Evolutionary conservation across 2,888 invertebrate species (phyloP).

Genomic region (Caenorhabditis sp.): DNA sequence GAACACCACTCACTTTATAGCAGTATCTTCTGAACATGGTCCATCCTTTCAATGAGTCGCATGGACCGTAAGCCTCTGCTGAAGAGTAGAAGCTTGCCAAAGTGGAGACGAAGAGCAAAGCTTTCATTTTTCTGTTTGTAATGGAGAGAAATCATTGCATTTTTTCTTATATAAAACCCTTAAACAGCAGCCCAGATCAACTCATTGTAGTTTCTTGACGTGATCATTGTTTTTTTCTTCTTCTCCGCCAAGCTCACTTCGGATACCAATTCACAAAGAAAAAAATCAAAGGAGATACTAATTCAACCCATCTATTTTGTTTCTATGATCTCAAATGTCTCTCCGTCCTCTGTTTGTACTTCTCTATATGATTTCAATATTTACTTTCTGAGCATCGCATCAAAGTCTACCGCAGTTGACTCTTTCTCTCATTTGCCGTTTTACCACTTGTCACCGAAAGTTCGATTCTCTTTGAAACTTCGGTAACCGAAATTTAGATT

Average conservation of each 20-base stretch:
- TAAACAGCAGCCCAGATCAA: too few relatives aligned
- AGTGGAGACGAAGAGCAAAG: neutral
- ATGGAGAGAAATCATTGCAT: neutral
- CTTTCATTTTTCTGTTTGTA: neutral
- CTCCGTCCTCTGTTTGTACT: conserved; percentile 23
- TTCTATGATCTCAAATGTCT: conserved; percentile 17
- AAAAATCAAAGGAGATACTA: neutral
- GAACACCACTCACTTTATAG: neutral
- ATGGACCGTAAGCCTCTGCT: neutral
- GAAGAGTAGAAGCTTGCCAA: neutral
- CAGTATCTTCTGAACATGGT: neutral
- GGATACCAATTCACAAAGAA: too few relatives aligned
- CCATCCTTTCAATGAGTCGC: neutral
- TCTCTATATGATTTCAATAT: conserved; percentile 23
- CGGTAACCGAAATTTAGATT: neutral
- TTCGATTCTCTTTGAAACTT: neutral
- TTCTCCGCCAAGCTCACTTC: too few relatives aligned
- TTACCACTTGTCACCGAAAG: conserved; percentile 13
- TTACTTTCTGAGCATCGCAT: conserved; percentile 30
- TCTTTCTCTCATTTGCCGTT: conserved; percentile 8
- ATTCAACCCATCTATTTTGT: neutral
- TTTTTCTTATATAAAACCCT: too few relatives aligned
- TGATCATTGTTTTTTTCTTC: too few relatives aligned
- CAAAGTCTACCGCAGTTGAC: conserved; percentile 41
- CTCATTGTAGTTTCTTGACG: too few relatives aligned